Percentiles rank a stretch among this genome's conserved stretches.
These are phyloP conservation scores for Cinara cedri DNA, from an alignment of 2,888 invertebrate genomes.

Conservation along the genomic window DNA sequence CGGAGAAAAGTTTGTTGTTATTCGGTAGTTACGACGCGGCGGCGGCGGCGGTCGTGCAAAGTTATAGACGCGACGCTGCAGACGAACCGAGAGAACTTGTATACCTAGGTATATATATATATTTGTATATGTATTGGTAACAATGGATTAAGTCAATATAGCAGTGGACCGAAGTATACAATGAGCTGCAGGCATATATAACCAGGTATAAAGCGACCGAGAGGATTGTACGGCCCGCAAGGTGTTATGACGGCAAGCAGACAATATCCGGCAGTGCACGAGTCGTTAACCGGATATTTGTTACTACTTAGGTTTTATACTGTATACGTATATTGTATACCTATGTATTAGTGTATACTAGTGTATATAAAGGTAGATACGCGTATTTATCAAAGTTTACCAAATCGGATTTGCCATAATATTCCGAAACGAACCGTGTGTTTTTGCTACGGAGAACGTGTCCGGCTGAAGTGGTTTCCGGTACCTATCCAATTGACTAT, in stretches of 20 bases:
- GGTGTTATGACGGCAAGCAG: conserved; percentile 4
- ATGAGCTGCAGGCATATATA: too few species aligned
- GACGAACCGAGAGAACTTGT: not conserved
- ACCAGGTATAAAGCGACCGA: not conserved
- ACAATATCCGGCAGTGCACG: conserved; percentile 30
- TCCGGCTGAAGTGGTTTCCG: conserved; percentile 3
- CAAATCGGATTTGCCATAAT: conserved; percentile 26
- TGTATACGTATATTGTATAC: too few species aligned
- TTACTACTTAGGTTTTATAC: too few species aligned
- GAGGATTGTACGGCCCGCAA: not conserved
- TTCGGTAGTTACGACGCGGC: conserved; percentile 7
- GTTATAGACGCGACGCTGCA: not conserved
- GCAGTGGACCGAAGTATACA: too few species aligned
- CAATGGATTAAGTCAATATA: conserved; percentile 30
- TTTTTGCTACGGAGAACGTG: not conserved
- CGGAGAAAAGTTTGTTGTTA: conserved; percentile 27
- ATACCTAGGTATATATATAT: too few species aligned
- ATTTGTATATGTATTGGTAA: not conserved
- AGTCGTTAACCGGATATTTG: conserved; percentile 41
- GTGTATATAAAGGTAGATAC: too few species aligned
- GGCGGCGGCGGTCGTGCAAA: conserved; percentile 6
- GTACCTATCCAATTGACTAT: conserved; percentile 14
- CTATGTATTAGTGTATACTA: too few species aligned
- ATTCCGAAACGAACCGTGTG: not conserved
- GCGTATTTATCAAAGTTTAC: conserved; percentile 1